Evolutionary conservation across 2,113 vertebrate species (phyloP), one percentile per base, ranked within the genome.

Genomic region (Ptychochromis oligacanthus): DNA sequence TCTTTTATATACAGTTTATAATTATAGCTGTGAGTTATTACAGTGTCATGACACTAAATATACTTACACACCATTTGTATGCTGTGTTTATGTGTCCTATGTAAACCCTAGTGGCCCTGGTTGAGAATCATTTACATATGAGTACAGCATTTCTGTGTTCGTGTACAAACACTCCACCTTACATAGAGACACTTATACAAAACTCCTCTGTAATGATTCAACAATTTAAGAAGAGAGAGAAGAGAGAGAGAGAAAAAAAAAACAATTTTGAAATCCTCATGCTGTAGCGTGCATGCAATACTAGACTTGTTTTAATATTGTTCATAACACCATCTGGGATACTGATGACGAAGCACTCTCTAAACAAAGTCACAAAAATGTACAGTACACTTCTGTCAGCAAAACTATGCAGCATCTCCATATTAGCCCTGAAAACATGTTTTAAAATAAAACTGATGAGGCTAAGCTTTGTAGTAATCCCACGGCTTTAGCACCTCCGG

Each of bases 361-460:
- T 81, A 91, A 88, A 88, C 89, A 81, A 86, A 91, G 89, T 91
- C 91, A 88, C 83, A 61, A 59, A 26, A 87, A 84, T 8, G 6
- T 43, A 86, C 65, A 78, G 67, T 76, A 46, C 61, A 55, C 74
- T 80, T 76, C 79, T 74, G 86, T 94, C 91, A 89, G 91, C 88
- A 75, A 67, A 93, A 84, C 24, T 22, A 36, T 14, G 9, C 75
- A 65, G 60, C 80, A 20, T 78, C 28, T 31, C 28, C 82, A 76
- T 9, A 22, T 70, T 79, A 85, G 83, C 85, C 85, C 85, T 43
- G 80, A 89, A 87, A 90, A 65, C 76, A 40, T n/a, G 77, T 75
- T 83, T 81, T 65, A 77, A 92, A 86, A 93, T 89, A 87, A 89
- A 93, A 87, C 2, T 86, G 90, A 89, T 85, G 91, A 93, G 77